Base-by-base conservation (phyloP, 2,797 vertebrate species). In the Pelochelys cantorii region DNA sequence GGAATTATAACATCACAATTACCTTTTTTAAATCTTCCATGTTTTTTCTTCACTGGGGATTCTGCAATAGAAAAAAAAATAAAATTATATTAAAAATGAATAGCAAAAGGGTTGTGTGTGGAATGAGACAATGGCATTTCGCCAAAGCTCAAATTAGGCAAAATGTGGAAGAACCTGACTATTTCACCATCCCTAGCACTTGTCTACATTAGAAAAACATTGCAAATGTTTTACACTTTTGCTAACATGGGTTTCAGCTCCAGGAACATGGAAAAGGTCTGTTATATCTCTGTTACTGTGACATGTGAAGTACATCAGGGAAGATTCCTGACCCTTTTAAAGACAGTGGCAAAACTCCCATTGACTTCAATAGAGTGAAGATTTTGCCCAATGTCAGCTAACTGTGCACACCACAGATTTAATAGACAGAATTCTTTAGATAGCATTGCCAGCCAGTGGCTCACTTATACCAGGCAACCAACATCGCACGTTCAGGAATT, bases 61-160 rank as follows among this genome's bases (percentile, higher is more conserved):
- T 85, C 98, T 98, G 88, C 6, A 97, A 97, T 29, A 81, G 2
- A 97, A 52, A 31, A 29, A 48, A 29, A 60, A 90, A 84, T 7
- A 71, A 62, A 81, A 75, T 0, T 29, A 59, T 81, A 91, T 20
- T 8, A 90, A 91, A 86, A 12, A n/a, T 84, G 27, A 65, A 1
- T 1, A 52, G 7, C 42, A 77, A 29, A 14, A 48, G 12, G 37
- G 5, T 18, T 31, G n/a, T 71, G 17, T 37, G 20, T 12, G 23
- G 20, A 22, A 37, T 71, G 34, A 71, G 68, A 37, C 68, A 22
- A 8, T 71, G 68, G 34, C 17, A 77, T 77, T 71, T 71, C 9
- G 13, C 14, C 8, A 52, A 48, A 77, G 25, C 14, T 22, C 37
- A 29, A 25, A 14, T 29, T 52, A 25, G 42, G 42, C 25, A 77